These are phyloP conservation scores for Proales similis DNA, from an alignment of 1,140 invertebrate species.

Conservation along the genomic window DNA sequence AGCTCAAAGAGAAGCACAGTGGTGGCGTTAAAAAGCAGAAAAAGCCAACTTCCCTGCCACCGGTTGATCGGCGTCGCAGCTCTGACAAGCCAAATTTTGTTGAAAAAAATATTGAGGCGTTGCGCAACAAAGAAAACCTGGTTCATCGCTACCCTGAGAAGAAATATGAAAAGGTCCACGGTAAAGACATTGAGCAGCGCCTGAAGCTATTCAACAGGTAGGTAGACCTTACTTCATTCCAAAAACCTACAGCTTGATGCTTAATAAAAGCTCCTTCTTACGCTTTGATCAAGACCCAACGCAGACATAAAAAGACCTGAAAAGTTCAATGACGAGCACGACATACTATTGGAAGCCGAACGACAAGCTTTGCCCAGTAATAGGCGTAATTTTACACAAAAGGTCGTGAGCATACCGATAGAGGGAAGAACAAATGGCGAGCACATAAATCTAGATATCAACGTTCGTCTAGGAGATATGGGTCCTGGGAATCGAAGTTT, in stretches of 20 bases:
- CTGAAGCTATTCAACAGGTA: slow-evolving; percentile 10
- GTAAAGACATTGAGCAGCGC: slow-evolving; percentile 21
- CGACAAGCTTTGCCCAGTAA: no score
- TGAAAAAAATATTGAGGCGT: slow-evolving; percentile 29
- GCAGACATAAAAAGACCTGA: no score
- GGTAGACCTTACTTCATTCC: no score
- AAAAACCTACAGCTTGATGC: no score
- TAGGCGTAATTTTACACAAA: no score
- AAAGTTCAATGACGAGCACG: slow-evolving; percentile 17
- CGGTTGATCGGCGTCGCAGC: neutral
- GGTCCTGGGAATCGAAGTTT: slow-evolving; percentile 23
- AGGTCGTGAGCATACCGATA: no score
- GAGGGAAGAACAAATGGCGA: slow-evolving; percentile 10
- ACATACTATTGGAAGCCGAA: neutral
- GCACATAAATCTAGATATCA: slow-evolving; percentile 34
- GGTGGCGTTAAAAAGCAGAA: slow-evolving; percentile 4
- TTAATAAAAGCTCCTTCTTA: no score
- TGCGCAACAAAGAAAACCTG: slow-evolving; percentile 36
- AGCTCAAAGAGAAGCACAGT: slow-evolving; percentile 28
- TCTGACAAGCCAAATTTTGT: slow-evolving; percentile 19
- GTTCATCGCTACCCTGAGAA: slow-evolving; percentile 36
- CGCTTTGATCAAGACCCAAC: no score
- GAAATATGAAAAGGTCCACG: slow-evolving; percentile 36
- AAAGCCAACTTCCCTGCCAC: slow-evolving; percentile 12
- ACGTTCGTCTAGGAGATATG: slow-evolving; percentile 25